Percentiles rank a stretch among this genome's conserved stretches.
These are phyloP conservation scores for Urocynchramus pylzowi DNA, from an alignment of 2,113 vertebrate species.

Conservation along the genomic window DNA sequence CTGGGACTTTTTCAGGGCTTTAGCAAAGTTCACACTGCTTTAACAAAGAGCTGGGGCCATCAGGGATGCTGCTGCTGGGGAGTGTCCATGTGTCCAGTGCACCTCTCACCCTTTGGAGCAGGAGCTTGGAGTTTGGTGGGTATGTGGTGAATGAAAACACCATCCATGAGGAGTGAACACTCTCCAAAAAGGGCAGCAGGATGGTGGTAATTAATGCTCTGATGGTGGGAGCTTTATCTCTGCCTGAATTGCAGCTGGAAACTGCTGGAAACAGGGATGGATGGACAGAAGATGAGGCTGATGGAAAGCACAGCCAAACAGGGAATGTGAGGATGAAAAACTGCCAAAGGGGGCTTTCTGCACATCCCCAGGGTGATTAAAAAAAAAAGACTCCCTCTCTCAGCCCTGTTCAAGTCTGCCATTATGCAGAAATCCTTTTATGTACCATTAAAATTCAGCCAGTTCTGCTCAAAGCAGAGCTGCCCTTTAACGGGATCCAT, in stretches of 20 bases:
- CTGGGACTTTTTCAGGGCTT: not conserved
- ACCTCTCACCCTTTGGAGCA: not conserved
- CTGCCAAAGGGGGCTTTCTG: not conserved
- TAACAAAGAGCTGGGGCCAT: not conserved
- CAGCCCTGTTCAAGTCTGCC: not conserved
- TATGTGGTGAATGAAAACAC: not conserved
- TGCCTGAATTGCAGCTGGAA: not conserved
- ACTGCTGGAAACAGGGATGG: not conserved
- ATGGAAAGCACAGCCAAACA: not conserved
- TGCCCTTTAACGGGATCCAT: not conserved
- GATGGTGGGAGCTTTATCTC: not conserved
- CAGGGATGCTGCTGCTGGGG: not conserved
- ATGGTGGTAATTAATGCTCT: not conserved
- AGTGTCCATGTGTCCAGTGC: no score
- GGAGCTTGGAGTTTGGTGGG: not conserved
- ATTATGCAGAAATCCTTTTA: constrained; percentile 42
- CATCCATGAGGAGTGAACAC: not conserved
- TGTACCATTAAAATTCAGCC: constrained; percentile 33
- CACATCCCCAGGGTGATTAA: not conserved
- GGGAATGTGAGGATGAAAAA: not conserved
- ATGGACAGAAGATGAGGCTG: not conserved
- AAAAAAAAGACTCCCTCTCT: not conserved
- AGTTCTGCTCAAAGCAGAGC: not conserved
- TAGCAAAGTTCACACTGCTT: not conserved
- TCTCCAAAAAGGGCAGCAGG: not conserved